Evolutionary conservation across 2,113 vertebrate genomes (phyloP).

Genomic region (Scolopax mira): DNA sequence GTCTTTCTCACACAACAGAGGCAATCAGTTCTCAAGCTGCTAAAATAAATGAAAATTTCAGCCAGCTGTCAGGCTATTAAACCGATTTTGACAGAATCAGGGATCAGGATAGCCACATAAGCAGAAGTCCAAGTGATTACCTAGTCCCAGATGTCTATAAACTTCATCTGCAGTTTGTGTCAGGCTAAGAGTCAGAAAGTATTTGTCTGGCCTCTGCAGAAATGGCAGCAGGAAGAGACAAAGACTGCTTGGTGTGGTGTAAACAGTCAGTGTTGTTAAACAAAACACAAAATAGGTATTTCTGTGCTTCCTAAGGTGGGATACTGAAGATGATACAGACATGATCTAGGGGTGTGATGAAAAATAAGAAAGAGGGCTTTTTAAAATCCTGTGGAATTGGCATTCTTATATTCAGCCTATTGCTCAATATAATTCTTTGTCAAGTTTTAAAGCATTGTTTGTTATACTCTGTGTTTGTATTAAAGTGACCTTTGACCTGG

Average conservation of each 20-base stretch:
- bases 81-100: background rate
- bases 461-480: background rate
- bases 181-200: background rate
- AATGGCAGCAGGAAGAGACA: background rate
- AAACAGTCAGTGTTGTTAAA: background rate
- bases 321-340: background rate
- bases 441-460: background rate
- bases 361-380: background rate
- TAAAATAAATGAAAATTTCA: constrained; percentile 46
- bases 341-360: background rate
- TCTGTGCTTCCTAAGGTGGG: background rate
- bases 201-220: background rate
- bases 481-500: background rate
- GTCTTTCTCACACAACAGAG: background rate
- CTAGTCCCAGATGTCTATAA: background rate
- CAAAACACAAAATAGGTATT: background rate
- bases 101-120: background rate
- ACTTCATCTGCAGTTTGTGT: background rate
- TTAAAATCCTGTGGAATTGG: background rate
- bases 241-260: background rate
- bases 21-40: background rate
- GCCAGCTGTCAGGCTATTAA: constrained; percentile 8
- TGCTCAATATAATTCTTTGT: background rate
- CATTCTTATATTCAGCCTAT: background rate
- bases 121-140: background rate